These are phyloP conservation scores for Takifugu bimaculatus DNA, from an alignment of 2,113 vertebrate species.

Conservation along the genomic window DNA sequence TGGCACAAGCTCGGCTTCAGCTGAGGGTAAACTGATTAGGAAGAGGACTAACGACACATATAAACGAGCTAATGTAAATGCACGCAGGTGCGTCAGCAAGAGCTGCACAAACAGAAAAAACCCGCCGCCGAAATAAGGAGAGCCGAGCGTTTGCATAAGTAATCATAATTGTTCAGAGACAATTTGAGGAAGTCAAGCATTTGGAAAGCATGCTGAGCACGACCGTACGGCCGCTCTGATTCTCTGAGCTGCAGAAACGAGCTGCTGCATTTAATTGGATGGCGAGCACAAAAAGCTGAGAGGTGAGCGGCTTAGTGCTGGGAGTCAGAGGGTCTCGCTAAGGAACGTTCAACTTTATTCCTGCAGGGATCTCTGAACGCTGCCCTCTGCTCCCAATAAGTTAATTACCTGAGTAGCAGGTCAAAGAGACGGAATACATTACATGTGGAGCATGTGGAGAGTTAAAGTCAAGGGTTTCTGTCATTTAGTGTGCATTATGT, in stretches of 20 bases:
- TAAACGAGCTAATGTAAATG: slow-evolving; percentile 32
- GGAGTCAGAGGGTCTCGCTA: slow-evolving; percentile 60
- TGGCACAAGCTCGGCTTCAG: slow-evolving; percentile 22
- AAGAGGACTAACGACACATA: slow-evolving; percentile 30
- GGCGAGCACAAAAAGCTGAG: slow-evolving; percentile 48
- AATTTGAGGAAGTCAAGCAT: slow-evolving; percentile 53
- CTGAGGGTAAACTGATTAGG: slow-evolving; percentile 36
- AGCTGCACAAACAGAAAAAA: slow-evolving; percentile 4
- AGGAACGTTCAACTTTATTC: slow-evolving; percentile 63
- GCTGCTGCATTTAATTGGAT: slow-evolving; percentile 70
- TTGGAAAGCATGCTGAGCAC: slow-evolving; percentile 56
- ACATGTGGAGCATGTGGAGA: slow-evolving; percentile 37
- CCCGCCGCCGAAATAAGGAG: slow-evolving; percentile 8
- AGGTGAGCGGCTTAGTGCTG: slow-evolving; percentile 65
- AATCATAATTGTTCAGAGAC: slow-evolving; percentile 55
- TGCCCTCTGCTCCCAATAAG: slow-evolving; percentile 60
- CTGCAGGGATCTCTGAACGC: slow-evolving; percentile 45
- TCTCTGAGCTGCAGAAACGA: slow-evolving; percentile 40
- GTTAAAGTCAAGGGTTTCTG: slow-evolving; percentile 12
- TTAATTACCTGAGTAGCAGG: slow-evolving; percentile 58
- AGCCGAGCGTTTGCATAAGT: slow-evolving; percentile 34
- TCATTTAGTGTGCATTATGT: too few species aligned
- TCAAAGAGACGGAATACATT: slow-evolving; percentile 53
- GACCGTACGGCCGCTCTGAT: slow-evolving; percentile 26
- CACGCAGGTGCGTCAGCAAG: slow-evolving; percentile 8